Conservation (phyloP, 2,888 invertebrate species). For the Drosophila glabriapex region DNA sequence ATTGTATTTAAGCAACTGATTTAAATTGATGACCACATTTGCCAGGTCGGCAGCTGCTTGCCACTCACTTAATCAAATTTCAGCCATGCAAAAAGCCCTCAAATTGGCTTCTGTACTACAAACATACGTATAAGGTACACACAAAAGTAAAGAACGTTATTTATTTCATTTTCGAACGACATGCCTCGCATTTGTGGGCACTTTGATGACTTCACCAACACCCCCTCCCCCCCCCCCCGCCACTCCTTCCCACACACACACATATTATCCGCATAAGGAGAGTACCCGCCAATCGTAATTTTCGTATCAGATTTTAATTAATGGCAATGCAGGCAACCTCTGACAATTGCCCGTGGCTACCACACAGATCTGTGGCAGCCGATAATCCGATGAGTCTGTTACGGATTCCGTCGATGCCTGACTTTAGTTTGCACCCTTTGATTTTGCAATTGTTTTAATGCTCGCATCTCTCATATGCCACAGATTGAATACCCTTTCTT, state of each 20-base stretch:
- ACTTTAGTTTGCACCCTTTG: not conserved
- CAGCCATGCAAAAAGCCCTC: constrained; percentile 51
- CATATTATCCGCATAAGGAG: constrained; percentile 29
- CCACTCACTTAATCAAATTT: constrained; percentile 80
- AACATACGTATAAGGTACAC: not conserved
- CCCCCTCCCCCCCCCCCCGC: not conserved
- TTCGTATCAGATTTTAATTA: constrained; percentile 65
- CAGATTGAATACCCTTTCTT: constrained; percentile 2
- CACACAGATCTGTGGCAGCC: constrained; percentile 31
- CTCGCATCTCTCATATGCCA: constrained; percentile 12
- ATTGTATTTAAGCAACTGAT: constrained; percentile 71
- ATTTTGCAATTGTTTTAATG: constrained; percentile 2
- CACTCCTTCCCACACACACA: not conserved
- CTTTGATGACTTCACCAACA: constrained; percentile 26
- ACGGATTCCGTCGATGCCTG: not conserved
- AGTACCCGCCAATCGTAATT: constrained; percentile 25
- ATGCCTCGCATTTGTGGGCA: constrained; percentile 46
- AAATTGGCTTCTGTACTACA: constrained; percentile 41
- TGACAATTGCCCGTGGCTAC: constrained; percentile 17
- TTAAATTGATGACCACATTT: constrained; percentile 73
- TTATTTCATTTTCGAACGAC: constrained; percentile 39
- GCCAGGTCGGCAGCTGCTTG: constrained; percentile 35
- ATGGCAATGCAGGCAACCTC: constrained; percentile 32
- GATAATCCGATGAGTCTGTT: constrained; percentile 13
- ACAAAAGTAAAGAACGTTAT: constrained; percentile 45